Evolutionary conservation across 2,797 vertebrate genomes (phyloP), one percentile per base, ranked within the genome.

Genomic region (Chromis chromis): DNA sequence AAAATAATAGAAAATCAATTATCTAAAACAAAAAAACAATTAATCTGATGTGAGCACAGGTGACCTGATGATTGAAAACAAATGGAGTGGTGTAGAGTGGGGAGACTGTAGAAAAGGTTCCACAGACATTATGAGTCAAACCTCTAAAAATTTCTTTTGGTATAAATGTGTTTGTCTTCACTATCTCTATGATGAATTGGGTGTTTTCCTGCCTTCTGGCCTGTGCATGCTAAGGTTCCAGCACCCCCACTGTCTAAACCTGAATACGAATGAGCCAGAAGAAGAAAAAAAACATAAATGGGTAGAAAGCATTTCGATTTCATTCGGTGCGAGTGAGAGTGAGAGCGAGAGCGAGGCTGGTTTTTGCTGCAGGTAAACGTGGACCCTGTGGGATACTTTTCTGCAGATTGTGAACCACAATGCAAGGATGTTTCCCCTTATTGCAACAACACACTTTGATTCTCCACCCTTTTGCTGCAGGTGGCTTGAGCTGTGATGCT

Each of bases 321-420:
- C 73, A 69, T 49, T 70, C 25, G n/a, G 55, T 31, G 54, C 17
- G 27, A 67, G 39, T 0, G 65, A 67, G 33, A 77, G 52, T 31
- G 54, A 21, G 27, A 67, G 39, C 1, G 65, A 67, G 33, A 77
- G 52, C 42, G 55, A 74, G 5, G 52, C 68, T 57, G 56, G 63
- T 52, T 68, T 79, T 86, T 81, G 76, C 88, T 90, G 89, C 86
- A 85, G 84, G 79, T 91, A 76, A 87, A 75, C 13, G 48, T 28
- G 22, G 25, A 84, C 85, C 67, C 79, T 75, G 83, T 84, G 76
- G 74, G 79, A 89, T 69, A 52, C 57, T 76, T 83, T 82, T 71
- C 69, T 89, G 83, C 86, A 82, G 80, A 82, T 78, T 81, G 77
- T 53, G 78, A 79, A 75, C 65, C 71, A 67, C 59, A 27, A 61